Percentiles rank a stretch among this genome's conserved stretches.
Conservation (phyloP, 1,140 invertebrate genomes). For the Drosophila eugracilis region DNA sequence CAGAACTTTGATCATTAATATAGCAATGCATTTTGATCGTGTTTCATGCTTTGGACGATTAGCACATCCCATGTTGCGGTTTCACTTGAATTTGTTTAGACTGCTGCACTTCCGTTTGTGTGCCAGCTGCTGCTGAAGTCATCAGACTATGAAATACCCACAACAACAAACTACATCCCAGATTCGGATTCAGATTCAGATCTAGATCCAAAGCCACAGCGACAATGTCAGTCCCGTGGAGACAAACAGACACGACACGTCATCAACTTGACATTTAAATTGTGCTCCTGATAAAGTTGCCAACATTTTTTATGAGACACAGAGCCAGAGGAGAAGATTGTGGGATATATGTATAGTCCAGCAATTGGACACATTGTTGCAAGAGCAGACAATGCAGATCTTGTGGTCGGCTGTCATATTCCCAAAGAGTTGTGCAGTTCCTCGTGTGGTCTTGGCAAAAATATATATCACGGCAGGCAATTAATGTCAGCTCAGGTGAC, state of each 20-base stretch:
- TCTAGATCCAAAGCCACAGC: constrained; percentile 1
- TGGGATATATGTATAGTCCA: background rate
- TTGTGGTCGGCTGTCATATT: constrained; percentile 63
- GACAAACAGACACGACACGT: constrained; percentile 74
- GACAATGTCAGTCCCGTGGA: constrained; percentile 36
- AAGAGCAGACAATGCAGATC: constrained; percentile 30
- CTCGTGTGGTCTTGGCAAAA: constrained; percentile 53
- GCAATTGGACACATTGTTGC: constrained; percentile 59
- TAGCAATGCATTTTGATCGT: constrained; percentile 31
- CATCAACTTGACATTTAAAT: constrained; percentile 80
- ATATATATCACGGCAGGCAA: constrained; percentile 69
- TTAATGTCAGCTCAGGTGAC: constrained; percentile 71
- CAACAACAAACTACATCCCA: constrained; percentile 35
- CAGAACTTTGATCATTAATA: constrained; percentile 9
- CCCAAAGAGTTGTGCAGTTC: constrained; percentile 29
- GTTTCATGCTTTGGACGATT: constrained; percentile 69
- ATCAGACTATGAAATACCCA: constrained; percentile 33
- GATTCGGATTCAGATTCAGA: constrained; percentile 7
- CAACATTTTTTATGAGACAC: constrained; percentile 68
- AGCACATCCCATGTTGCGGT: constrained; percentile 67
- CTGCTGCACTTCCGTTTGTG: constrained; percentile 75
- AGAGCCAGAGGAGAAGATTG: background rate
- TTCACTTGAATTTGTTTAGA: constrained; percentile 73
- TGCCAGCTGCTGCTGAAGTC: constrained; percentile 58
- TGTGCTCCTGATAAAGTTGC: constrained; percentile 80